Conservation (phyloP, 2,113 vertebrate genomes). For the Spheniscus mendiculus region DNA sequence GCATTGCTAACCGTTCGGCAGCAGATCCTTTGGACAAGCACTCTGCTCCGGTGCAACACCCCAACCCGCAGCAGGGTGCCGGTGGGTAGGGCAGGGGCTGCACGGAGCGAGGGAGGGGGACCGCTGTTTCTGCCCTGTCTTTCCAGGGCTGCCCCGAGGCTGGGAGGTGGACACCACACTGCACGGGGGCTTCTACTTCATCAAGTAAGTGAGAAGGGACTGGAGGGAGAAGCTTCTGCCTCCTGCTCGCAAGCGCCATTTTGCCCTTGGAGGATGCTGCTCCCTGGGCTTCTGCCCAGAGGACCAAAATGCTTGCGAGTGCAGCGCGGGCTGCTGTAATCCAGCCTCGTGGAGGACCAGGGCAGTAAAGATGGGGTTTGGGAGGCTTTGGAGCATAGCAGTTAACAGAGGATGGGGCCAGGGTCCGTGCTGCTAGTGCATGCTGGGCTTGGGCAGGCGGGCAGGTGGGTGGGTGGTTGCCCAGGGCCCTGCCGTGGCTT, state of each 20-base stretch:
- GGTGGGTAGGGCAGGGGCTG: not conserved
- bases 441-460: fast-evolving
- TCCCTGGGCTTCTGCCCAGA: not conserved
- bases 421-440: not conserved
- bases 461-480: not conserved
- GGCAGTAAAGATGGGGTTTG: not conserved
- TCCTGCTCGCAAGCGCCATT: fast-evolving
- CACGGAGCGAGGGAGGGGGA: not conserved
- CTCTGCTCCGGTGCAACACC: not conserved
- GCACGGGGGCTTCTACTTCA: slow-evolving; percentile 75
- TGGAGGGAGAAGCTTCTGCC: not conserved
- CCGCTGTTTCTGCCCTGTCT: not conserved
- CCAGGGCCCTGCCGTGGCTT: not conserved
- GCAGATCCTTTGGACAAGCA: not conserved
- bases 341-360: not conserved
- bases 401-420: not conserved
- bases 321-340: fast-evolving
- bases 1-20: fast-evolving
- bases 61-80: not conserved
- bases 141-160: slow-evolving; percentile 73
- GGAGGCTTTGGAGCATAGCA: not conserved
- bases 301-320: not conserved
- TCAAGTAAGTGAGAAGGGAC: slow-evolving; percentile 74
- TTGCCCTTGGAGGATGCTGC: not conserved
- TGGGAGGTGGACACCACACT: slow-evolving; percentile 77